Base-by-base conservation (phyloP, 1,140 invertebrate species). In the Muscidifurax raptorellus region DNA sequence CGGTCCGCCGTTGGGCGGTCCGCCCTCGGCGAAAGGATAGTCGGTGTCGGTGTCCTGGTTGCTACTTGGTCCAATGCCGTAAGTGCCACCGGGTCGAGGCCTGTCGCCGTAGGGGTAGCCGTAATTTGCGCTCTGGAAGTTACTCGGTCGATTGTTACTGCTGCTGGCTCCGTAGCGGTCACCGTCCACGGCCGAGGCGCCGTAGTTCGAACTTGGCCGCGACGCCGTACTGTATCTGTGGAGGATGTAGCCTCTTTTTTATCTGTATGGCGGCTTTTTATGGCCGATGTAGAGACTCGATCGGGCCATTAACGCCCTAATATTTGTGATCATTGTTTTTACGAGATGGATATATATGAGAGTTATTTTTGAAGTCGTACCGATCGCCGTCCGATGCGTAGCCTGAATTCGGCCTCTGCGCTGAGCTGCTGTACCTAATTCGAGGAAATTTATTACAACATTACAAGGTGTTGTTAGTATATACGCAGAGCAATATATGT, bases 101-200 rank as follows among this genome's bases (percentile, higher is more conserved):
- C 66, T 69, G 25, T 69, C 77, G 40, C 74, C 74, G 44, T 76
- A 76, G 25, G 10, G 7, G 18, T 25, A 18, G 22, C 74, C 81
- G 13, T 77, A 85, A 59, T 77, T 81, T 2, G 71, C 22, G 18
- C 64, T 76, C n/a, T 85, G 84, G 22, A 78, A 85, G 67, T 32
- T 80, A 22, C 64, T 32, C 2, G 79, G 71, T 10, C 79, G 79
- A n/a, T n/a, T 77, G 59, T 52, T 27, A n/a, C n/a, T 80, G n/a
- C 25, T 80, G 52, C 74, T 40, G 13, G 74, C 28, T 10, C 71
- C 44, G 25, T 80, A 85, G 0, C 84, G 78, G 36, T 85, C 84
- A 6, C 72, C 32, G n/a, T 79, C 82, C 22, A 59, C 18, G 6
- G 22, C 52, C 52, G 4, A 22, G 0, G 4, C 9, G 4, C 7